Evolutionary conservation across 2,113 vertebrate genomes (phyloP).

Genomic region (Danionella cerebrum): DNA sequence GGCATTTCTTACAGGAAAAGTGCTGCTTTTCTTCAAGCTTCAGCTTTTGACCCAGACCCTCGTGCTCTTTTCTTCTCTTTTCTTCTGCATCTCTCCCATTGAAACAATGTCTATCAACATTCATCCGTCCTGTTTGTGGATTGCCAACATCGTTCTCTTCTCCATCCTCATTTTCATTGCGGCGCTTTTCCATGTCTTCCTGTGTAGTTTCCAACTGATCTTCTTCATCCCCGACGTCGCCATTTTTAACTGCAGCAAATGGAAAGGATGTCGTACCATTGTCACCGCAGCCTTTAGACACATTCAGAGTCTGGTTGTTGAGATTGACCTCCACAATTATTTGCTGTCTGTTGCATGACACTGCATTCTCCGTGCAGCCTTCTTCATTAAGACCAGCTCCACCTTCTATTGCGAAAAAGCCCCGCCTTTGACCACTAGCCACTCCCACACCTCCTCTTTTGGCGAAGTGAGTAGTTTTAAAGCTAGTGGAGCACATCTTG

Average conservation of each 20-base stretch:
- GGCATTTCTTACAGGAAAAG: conserved; percentile 89
- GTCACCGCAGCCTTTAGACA: conserved; percentile 83
- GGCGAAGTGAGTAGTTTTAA: conserved; percentile 74
- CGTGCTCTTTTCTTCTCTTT: conserved; percentile 68
- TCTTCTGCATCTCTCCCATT: conserved; percentile 61
- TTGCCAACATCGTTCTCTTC: conserved; percentile 65
- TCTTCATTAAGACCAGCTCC: conserved; percentile 54
- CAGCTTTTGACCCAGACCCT: conserved; percentile 78
- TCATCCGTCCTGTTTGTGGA: conserved; percentile 63
- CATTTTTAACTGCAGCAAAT: conserved; percentile 54
- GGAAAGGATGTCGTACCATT: conserved; percentile 57
- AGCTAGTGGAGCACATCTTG: background rate
- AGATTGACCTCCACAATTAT: conserved; percentile 98
- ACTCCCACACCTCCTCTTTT: conserved; percentile 65
- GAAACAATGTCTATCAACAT: conserved; percentile 53
- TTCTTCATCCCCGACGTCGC: conserved; percentile 49
- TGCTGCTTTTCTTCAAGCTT: conserved; percentile 92
- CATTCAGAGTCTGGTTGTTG: conserved; percentile 94
- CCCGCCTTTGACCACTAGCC: background rate
- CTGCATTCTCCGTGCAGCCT: conserved; percentile 54
- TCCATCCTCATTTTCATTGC: conserved; percentile 56
- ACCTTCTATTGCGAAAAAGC: conserved; percentile 74
- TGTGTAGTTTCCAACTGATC: conserved; percentile 59
- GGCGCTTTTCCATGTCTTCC: conserved; percentile 56
- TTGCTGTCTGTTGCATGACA: conserved; percentile 79